Conservation (phyloP, 2,113 vertebrate species). For the Holacanthus passer region DNA sequence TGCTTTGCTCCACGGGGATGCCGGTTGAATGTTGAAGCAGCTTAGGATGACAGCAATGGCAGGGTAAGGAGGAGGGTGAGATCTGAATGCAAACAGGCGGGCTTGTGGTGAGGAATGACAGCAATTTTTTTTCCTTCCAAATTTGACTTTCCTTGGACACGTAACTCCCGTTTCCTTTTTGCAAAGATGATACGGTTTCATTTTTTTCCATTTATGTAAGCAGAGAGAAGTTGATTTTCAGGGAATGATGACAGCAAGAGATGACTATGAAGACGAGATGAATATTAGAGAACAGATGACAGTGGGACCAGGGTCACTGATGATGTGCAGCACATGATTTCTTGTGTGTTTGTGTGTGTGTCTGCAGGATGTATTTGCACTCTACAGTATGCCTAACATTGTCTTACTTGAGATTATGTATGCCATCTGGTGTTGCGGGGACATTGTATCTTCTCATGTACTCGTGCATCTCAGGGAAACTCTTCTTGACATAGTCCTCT, state of each 20-base stretch:
- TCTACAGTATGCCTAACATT: neutral
- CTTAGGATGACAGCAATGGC: conserved; percentile 74
- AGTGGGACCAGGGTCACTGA: neutral
- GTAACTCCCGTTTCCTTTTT: neutral
- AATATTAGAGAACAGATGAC: conserved; percentile 13
- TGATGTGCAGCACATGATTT: neutral
- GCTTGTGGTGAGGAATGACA: conserved; percentile 48
- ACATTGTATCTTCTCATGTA: conserved; percentile 91
- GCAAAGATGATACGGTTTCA: neutral
- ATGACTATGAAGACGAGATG: conserved; percentile 2
- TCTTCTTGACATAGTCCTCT: conserved; percentile 94
- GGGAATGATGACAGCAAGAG: conserved; percentile 2
- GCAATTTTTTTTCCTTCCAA: conserved; percentile 23
- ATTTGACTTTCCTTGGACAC: conserved; percentile 10
- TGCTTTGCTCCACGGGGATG: conserved; percentile 64
- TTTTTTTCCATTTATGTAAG: neutral
- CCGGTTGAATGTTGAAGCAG: conserved; percentile 74
- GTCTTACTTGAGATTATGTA: conserved; percentile 91
- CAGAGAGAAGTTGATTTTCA: conserved; percentile 21
- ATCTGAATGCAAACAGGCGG: conserved; percentile 63
- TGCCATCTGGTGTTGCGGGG: conserved; percentile 91
- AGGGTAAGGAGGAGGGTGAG: conserved; percentile 60
- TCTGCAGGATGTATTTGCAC: neutral
- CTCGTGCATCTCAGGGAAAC: conserved; percentile 93
- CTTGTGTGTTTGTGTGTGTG: neutral